Percentiles rank a stretch among this genome's conserved stretches.
phyloP scores from a whole-genome alignment of 2,797 vertebrate species.

The Sebastes minor region DNA sequence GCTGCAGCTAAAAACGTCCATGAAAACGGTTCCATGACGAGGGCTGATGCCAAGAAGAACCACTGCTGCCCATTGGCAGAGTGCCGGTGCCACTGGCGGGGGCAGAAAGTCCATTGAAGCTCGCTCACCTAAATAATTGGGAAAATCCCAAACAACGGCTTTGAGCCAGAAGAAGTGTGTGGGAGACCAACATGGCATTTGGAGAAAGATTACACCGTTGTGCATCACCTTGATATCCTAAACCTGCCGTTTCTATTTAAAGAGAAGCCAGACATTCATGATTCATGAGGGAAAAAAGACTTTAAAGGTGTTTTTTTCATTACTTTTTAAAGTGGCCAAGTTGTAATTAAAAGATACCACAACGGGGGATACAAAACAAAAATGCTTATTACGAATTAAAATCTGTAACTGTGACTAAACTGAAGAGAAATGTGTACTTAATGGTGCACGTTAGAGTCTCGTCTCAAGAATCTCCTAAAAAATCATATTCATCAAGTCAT shows the following conservation, averaged over 20 bases:
- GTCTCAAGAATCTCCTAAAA: neutral
- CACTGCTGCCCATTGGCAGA: conserved; percentile 21
- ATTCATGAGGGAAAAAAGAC: neutral
- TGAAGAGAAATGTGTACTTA: neutral
- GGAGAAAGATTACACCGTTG: neutral
- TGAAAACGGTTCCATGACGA: conserved; percentile 16
- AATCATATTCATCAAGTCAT: neutral
- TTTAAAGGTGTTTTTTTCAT: neutral
- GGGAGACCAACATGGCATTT: neutral
- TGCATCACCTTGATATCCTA: neutral
- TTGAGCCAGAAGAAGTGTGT: neutral
- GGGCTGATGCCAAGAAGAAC: conserved; percentile 28
- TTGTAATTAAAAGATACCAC: neutral
- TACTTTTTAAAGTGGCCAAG: neutral
- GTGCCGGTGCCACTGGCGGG: conserved; percentile 12
- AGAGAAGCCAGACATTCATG: neutral
- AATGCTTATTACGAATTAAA: neutral
- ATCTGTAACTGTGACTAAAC: neutral
- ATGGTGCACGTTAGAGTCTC: neutral
- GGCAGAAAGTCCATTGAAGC: conserved; percentile 20
- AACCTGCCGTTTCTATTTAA: neutral
- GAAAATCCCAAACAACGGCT: conserved; percentile 45
- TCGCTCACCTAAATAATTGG: conserved; percentile 26
- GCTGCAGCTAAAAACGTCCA: conserved; percentile 16
- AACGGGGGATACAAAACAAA: neutral